Evolutionary conservation across 2,888 invertebrate species (phyloP), one percentile per base, ranked within the genome.

Genomic region (Ethmia dodecea): DNA sequence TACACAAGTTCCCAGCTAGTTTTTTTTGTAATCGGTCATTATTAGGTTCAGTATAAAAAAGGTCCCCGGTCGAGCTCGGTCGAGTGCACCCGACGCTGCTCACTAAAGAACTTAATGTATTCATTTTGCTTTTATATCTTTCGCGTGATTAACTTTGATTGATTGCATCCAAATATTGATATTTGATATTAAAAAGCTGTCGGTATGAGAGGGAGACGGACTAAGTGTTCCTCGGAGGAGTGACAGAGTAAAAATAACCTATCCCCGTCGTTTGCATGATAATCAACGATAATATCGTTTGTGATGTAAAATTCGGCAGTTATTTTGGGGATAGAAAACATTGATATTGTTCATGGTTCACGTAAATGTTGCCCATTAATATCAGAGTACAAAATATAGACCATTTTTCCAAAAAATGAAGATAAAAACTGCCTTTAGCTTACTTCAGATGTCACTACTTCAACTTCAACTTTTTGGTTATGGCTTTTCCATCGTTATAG

Each of bases 91-190:
- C 66, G 54, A 64, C 70, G 67, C 64, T 66, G 68, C 56, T 52
- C 62, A 56, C 69, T 63, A 75, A 67, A 70, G 65, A 73, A 69
- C 61, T 64, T 78, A 77, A 81, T 79, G 68, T 79, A 83, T 84
- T 80, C 80, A 80, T 77, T 74, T 78, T 80, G 62, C 76, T 75
- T 80, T 81, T 79, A 77, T 81, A 76, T 78, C 81, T 80, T 81
- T 81, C 83, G 75, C 81, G 71, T 83, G 83, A 86, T 84, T 83
- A 83, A 79, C 72, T 80, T 78, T 84, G 83, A 86, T 84, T 80
- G 81, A 86, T 83, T 73, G 78, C 72, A 75, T 81, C 76, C 72
- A 81, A 83, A 81, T 81, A 83, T 83, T 83, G 79, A 80, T 78
- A 73, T 79, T 74, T 72, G 67, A 74, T 76, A 73, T 75, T 73